Conservation (phyloP, 2,888 invertebrate genomes). For the Xestia xanthographa region DNA sequence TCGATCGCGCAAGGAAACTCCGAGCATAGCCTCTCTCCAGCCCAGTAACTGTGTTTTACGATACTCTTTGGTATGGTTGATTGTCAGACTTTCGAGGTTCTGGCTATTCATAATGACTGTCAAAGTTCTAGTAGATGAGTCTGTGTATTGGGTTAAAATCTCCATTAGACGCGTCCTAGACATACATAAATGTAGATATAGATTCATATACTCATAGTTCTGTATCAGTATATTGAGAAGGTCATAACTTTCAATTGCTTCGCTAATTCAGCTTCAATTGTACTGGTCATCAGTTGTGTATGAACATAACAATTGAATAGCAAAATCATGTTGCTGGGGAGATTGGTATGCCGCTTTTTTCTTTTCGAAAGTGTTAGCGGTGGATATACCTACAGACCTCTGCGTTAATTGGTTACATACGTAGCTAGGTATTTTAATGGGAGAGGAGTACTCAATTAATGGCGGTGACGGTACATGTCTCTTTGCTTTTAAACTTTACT, state of each 20-base stretch:
- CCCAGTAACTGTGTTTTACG: background rate
- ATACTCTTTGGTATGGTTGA: background rate
- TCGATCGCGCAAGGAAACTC: no score
- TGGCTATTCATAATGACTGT: background rate
- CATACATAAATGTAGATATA: background rate
- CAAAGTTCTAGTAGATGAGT: background rate
- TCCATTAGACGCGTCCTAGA: background rate
- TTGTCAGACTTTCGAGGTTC: background rate
- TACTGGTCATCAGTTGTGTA: slow-evolving; percentile 32
- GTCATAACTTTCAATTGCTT: slow-evolving; percentile 41
- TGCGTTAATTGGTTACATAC: slow-evolving; percentile 1
- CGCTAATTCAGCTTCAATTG: slow-evolving; percentile 45
- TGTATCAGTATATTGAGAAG: slow-evolving; percentile 28
- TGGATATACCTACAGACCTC: background rate
- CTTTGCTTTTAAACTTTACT: background rate
- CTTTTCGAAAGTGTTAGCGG: background rate
- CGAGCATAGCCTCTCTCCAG: no score
- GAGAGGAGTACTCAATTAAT: background rate
- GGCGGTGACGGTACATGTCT: background rate
- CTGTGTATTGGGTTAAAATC: background rate
- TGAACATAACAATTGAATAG: slow-evolving; percentile 34
- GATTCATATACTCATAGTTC: slow-evolving; percentile 4
- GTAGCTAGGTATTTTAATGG: background rate
- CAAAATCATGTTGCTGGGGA: slow-evolving; percentile 8
- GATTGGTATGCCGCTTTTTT: background rate